Evolutionary conservation across 2,888 invertebrate genomes (phyloP).

Genomic region (Urechis unicinctus): DNA sequence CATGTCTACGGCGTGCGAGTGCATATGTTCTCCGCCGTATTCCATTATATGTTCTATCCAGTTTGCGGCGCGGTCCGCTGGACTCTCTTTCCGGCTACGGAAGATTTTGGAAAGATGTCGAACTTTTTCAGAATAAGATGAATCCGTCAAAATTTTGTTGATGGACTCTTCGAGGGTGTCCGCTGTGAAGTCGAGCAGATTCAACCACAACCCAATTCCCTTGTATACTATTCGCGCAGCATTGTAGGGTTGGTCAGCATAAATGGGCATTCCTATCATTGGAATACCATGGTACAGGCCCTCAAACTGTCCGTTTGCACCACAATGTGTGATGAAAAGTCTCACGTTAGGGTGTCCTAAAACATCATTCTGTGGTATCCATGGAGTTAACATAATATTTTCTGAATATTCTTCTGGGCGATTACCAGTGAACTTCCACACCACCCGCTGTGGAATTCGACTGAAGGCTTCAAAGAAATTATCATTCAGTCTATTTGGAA

Average conservation of each 20-base stretch:
- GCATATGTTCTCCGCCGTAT: slow-evolving; percentile 26
- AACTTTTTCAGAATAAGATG: slow-evolving; percentile 16
- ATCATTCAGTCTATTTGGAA: background rate
- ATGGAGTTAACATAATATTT: slow-evolving; percentile 6
- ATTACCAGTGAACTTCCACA: background rate
- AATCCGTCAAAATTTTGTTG: slow-evolving; percentile 13
- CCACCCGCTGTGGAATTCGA: background rate
- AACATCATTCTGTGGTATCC: slow-evolving; percentile 15
- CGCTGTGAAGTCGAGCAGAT: slow-evolving; percentile 1
- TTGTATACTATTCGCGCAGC: slow-evolving; percentile 17
- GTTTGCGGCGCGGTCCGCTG: slow-evolving; percentile 24
- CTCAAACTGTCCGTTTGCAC: slow-evolving; percentile 27
- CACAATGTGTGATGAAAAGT: slow-evolving; percentile 30
- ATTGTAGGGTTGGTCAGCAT: slow-evolving; percentile 24
- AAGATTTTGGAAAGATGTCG: slow-evolving; percentile 19
- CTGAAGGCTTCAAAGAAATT: slow-evolving; percentile 3
- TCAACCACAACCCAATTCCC: slow-evolving; percentile 3
- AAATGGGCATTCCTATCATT: slow-evolving; percentile 24
- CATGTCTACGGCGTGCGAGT: slow-evolving; percentile 23
- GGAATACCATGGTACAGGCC: slow-evolving; percentile 30
- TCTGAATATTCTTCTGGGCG: background rate
- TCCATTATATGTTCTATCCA: slow-evolving; percentile 31
- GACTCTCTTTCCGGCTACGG: slow-evolving; percentile 11
- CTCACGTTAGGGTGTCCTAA: slow-evolving; percentile 19
- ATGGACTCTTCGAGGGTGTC: slow-evolving; percentile 16